These are phyloP conservation scores for Dicranocentrus wangi DNA, from an alignment of 2,888 invertebrate genomes.

Conservation along the genomic window DNA sequence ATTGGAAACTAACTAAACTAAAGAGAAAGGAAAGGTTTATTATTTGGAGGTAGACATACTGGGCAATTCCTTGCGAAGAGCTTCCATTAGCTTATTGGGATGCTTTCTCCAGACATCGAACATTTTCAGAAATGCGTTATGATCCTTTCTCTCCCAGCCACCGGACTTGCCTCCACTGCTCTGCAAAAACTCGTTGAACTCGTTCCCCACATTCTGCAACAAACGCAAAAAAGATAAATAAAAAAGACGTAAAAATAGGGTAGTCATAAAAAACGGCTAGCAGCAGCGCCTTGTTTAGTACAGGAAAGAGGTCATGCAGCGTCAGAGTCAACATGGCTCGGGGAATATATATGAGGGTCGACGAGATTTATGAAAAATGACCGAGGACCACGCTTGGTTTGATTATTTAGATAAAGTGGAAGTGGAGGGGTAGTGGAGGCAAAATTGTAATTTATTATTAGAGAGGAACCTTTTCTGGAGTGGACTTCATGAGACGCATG, in stretches of 20 bases:
- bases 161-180: conserved; percentile 65
- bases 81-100: conserved; percentile 46
- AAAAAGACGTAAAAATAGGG: neutral
- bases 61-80: conserved; percentile 38
- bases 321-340: too few species aligned
- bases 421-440: too few species aligned
- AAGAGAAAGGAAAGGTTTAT: too few species aligned
- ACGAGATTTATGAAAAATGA: too few species aligned
- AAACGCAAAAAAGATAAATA: neutral
- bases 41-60: too few species aligned
- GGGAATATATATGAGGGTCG: too few species aligned
- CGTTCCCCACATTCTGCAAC: conserved; percentile 5
- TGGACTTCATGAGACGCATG: conserved; percentile 24
- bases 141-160: conserved; percentile 65
- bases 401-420: too few species aligned
- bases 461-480: too few species aligned
- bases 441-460: too few species aligned
- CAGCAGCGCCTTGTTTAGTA: neutral
- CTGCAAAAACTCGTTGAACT: conserved; percentile 62
- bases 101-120: conserved; percentile 45
- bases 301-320: neutral
- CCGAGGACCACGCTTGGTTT: too few species aligned
- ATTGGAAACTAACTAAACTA: too few species aligned
- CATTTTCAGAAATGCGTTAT: conserved; percentile 48
- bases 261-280: neutral